Evolutionary conservation across 2,888 invertebrate species (phyloP).

Genomic region (Epinotia brunnichana): DNA sequence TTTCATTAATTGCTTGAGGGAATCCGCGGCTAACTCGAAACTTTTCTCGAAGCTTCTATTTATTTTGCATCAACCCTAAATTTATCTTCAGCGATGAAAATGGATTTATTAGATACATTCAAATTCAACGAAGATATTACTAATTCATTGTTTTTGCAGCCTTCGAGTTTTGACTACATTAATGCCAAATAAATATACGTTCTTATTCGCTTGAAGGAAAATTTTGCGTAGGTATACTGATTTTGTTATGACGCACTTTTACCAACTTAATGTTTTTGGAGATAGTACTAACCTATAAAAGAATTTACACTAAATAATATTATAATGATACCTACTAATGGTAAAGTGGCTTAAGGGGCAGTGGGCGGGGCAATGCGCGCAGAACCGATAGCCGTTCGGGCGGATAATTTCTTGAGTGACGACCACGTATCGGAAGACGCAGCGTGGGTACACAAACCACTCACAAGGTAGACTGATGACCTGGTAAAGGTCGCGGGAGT

Average conservation of each 20-base stretch:
- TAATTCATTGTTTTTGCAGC: neutral
- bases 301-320: neutral
- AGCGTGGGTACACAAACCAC: too few relatives aligned
- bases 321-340: neutral
- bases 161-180: neutral
- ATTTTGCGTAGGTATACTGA: neutral
- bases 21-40: slow-evolving; percentile 64
- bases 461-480: too few relatives aligned
- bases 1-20: slow-evolving; percentile 79
- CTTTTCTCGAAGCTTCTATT: slow-evolving; percentile 54
- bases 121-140: neutral
- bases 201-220: neutral
- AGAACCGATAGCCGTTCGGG: too few relatives aligned
- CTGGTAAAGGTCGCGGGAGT: too few relatives aligned
- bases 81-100: slow-evolving; percentile 3
- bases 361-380: too few relatives aligned
- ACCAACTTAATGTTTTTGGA: neutral
- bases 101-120: slow-evolving; percentile 1
- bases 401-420: too few relatives aligned
- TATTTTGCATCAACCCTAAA: slow-evolving; percentile 24
- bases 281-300: too few relatives aligned
- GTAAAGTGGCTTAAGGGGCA: too few relatives aligned
- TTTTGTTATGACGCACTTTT: neutral
- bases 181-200: too few relatives aligned
- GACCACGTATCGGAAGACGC: too few relatives aligned